These are phyloP conservation scores for Sclerurus mexicanus DNA, from an alignment of 2,113 vertebrate species.

Conservation along the genomic window DNA sequence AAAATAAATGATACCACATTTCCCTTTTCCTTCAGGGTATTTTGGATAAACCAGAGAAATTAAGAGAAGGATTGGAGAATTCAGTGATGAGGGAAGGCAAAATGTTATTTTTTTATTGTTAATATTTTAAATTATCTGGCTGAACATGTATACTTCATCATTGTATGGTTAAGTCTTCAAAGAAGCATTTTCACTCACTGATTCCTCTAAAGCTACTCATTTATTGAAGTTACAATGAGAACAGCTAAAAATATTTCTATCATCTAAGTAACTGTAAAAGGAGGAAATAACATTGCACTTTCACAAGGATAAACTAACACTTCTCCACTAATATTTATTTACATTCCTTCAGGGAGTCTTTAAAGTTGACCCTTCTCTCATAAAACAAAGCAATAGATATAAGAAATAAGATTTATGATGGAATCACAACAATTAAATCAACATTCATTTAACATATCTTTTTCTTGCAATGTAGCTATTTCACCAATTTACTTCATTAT, in stretches of 20 bases:
- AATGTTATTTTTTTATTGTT: background rate
- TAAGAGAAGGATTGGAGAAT: background rate
- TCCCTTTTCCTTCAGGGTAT: background rate
- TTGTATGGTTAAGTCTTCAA: background rate
- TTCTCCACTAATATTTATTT: slow-evolving; percentile 37
- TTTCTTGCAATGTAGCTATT: background rate
- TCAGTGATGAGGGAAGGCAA: background rate
- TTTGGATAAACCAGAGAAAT: background rate
- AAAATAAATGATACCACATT: background rate
- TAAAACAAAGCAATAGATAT: slow-evolving; percentile 39
- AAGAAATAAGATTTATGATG: background rate
- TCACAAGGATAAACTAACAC: slow-evolving; percentile 30
- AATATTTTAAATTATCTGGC: background rate
- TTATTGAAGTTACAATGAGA: slow-evolving; percentile 37
- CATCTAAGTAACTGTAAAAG: slow-evolving; percentile 9
- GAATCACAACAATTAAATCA: slow-evolving; percentile 1
- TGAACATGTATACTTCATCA: background rate
- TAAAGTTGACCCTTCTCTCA: slow-evolving; percentile 15
- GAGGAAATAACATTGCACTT: background rate
- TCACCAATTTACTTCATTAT: background rate
- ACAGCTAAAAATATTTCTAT: slow-evolving; percentile 24
- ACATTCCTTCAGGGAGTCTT: background rate
- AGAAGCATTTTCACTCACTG: background rate
- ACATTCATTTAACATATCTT: background rate
- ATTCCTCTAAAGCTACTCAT: background rate